Evolutionary conservation across 2,113 vertebrate genomes (phyloP), one percentile per base, ranked within the genome.

Genomic region (Emydura subglobosa): DNA sequence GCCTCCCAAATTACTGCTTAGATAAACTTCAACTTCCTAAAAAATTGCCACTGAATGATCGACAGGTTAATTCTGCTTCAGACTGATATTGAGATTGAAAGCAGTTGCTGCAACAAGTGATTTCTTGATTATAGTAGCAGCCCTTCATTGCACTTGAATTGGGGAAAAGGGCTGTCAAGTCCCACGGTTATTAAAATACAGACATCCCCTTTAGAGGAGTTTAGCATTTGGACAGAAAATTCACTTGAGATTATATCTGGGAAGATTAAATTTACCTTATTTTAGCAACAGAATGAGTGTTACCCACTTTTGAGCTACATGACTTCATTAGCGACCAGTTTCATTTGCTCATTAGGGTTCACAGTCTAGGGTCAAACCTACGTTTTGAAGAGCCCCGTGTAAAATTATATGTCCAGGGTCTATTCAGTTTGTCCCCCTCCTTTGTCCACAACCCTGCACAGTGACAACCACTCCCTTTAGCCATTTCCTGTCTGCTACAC

Each of bases 61-160:
- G 83, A 97, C 95, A 98, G 92, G 82, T 92, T 96, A 97, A 97
- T 96, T 96, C 87, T 91, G 68, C 59, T 88, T 95, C 92, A 94
- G 87, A 79, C 49, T 90, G 87, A 93, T 95, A 95, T 10, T 78
- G 83, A 91, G 94, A 95, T 47, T 96, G 94, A 97, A 97, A 97
- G 91, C 42, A 90, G 85, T 85, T 5, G 25, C 55, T 97, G 94
- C 93, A 97, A 96, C 92, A 97, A 97, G 95, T 97, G 90, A 96
- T 92, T 95, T 91, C 91, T 95, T 87, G 93, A 95, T 94, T 96
- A 95, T 59, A 94, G 91, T 65, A 93, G 83, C 72, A 97, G 92
- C 34, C 21, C 49, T 96, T 97, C 89, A 91, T 87, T 95, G 86
- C 25, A 59, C 68, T 79, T 89, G 31, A 51, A 42, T 85, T 87